A percentile compares a stretch with the other conserved stretches of the same genome.
These are phyloP conservation scores for Sphaeramia orbicularis DNA, from an alignment of 2,797 vertebrate genomes.

Conservation along the genomic window DNA sequence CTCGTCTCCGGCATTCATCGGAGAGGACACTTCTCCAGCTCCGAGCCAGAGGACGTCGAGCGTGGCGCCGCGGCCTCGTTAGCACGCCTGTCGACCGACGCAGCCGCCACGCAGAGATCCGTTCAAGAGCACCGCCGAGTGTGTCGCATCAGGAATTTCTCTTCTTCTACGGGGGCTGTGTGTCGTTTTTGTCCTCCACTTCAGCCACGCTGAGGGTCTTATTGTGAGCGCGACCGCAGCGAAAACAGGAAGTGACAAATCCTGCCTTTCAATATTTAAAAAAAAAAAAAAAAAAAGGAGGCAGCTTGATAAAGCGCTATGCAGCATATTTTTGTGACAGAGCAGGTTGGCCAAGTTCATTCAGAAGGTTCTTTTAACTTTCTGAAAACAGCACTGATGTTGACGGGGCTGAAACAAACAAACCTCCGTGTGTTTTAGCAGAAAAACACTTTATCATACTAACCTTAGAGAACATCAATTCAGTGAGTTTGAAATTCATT, in stretches of 20 bases:
- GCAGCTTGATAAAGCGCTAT: conserved; percentile 29
- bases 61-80: conserved; percentile 42
- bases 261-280: conserved; percentile 16
- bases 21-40: conserved; percentile 56
- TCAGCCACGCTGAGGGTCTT: conserved; percentile 3
- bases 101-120: conserved; percentile 2
- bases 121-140: conserved; percentile 21
- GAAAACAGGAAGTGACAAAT: conserved; percentile 57
- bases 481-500: too few relatives aligned
- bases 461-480: too few relatives aligned
- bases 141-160: conserved; percentile 29
- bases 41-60: conserved; percentile 47
- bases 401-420: too few relatives aligned
- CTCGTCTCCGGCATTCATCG: conserved; percentile 53
- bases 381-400: not conserved
- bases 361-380: conserved; percentile 7
- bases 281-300: conserved; percentile 23
- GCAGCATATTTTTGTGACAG: conserved; percentile 24
- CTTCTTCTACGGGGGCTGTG: conserved; percentile 8
- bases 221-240: conserved; percentile 2
- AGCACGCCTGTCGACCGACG: conserved; percentile 25
- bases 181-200: conserved; percentile 28
- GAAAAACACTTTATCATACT: too few relatives aligned
- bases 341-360: conserved; percentile 16
- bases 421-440: too few relatives aligned